phyloP scores from a whole-genome alignment of 2,888 invertebrate genomes.

The Uropetala carovei region DNA sequence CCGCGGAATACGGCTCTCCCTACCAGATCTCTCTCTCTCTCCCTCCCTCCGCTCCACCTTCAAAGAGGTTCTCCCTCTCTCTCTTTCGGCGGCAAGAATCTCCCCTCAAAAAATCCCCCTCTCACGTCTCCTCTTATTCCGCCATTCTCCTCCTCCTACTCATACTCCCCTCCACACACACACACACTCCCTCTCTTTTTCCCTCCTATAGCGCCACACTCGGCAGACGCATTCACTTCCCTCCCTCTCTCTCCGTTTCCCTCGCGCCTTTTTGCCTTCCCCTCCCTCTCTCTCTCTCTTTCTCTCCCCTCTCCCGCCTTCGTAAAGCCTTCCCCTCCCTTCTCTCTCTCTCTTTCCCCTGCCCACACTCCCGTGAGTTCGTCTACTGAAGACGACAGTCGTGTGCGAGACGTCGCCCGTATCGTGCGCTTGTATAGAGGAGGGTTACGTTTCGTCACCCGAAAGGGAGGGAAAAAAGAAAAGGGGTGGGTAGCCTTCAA shows the following conservation, averaged over 20 bases:
- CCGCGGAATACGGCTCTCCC: background rate
- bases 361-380: conserved; percentile 25
- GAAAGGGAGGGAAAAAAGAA: background rate
- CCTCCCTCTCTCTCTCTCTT: background rate
- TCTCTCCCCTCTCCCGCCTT: background rate
- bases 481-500: background rate
- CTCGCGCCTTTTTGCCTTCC: no score
- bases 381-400: conserved; percentile 38
- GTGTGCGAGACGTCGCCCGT: conserved; percentile 58
- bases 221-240: conserved; percentile 28
- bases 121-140: background rate
- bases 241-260: background rate
- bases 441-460: background rate
- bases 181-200: background rate
- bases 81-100: no score
- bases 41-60: no score
- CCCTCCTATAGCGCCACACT: background rate
- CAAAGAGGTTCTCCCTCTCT: no score
- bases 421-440: background rate
- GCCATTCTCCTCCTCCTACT: background rate
- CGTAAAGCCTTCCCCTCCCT: background rate
- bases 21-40: no score
- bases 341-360: background rate
- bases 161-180: background rate
- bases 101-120: background rate